Evolutionary conservation across 2,113 vertebrate species (phyloP).

Genomic region (Maccullochella peelii): DNA sequence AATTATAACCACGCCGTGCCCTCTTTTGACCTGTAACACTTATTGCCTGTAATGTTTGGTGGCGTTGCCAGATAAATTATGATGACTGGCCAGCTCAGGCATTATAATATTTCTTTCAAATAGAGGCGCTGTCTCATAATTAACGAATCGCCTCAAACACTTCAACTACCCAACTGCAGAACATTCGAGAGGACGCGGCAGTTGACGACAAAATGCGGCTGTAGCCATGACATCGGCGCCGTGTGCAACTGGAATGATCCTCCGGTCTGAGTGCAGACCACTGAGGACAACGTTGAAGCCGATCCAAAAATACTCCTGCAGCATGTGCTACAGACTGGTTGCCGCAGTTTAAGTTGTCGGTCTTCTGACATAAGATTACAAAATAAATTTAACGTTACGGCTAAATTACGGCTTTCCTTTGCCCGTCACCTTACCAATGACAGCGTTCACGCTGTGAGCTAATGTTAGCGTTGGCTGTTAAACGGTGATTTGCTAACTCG

Average conservation of each 20-base stretch:
- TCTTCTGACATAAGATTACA: too few relatives aligned
- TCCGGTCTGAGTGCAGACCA: conserved; percentile 45
- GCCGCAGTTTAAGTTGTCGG: background rate
- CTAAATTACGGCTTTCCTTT: background rate
- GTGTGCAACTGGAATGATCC: conserved; percentile 70
- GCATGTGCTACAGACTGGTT: conserved; percentile 35
- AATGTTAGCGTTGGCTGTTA: background rate
- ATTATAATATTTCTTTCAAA: background rate
- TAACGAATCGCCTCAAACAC: background rate
- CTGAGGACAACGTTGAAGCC: background rate
- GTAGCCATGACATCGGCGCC: conserved; percentile 57
- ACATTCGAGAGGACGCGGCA: conserved; percentile 8
- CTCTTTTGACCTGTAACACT: background rate
- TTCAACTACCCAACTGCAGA: background rate
- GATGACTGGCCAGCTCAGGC: background rate
- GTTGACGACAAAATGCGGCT: conserved; percentile 31
- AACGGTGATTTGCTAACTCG: background rate
- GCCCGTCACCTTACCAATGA: background rate
- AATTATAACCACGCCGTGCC: background rate
- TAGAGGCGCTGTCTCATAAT: background rate
- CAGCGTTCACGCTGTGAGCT: background rate
- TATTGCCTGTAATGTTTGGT: background rate
- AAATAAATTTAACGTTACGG: background rate
- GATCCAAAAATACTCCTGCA: conserved; percentile 50
- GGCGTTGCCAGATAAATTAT: background rate